Base-by-base conservation (phyloP, 1,140 invertebrate species). In the Nomia melanderi region DNA sequence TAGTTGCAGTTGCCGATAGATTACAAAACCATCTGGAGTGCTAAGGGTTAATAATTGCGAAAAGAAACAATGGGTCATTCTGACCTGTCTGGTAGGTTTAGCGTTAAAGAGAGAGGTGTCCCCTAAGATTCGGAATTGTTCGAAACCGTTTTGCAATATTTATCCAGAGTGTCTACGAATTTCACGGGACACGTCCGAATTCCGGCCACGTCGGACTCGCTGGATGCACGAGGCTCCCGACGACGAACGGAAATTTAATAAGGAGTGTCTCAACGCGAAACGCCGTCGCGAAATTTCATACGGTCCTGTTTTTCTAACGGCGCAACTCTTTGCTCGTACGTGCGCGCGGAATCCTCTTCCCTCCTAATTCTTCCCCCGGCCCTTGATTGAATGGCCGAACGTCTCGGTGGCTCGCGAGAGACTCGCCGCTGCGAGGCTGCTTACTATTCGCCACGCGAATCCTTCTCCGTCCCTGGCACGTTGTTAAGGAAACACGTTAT, bases 221-320 rank as follows among this genome's bases (percentile, higher is more conserved):
- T 8, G 8, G 39, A 27, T 56, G 50, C 9, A 9, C 20, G 36
- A 66, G 62, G 64, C 41, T 23, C 27, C 53, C 65, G 71, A 23
- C 53, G n/a, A 47, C 9, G 47, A 75, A 33, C 20, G 23, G 39
- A 83, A 83, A 83, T 83, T 83, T 82, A 83, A 83, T 83, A 70
- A 83, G 67, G 47, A 41, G 20, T 83, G 72, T 80, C n/a, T 44
- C 73, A n/a, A 54, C 33, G 59, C 25, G 47, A 41, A 33, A 53
- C 54, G 36, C 54, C n/a, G 27, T 75, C 41, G 17, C 62, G 27
- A 67, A 50, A 60, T 31, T 47, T 20, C 25, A 62, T 74, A 57
- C 60, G 33, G 39, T 14, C 23, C 59, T 41, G 72, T 39, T 54
- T 70, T 25, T 39, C 20, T 25, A 6, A 4, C 29, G 17, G 9